A percentile compares a stretch with the other conserved stretches of the same genome.
These are phyloP conservation scores for Xenopus tropicalis DNA, from an alignment of 2,113 vertebrate species.

Conservation along the genomic window UCB_Xtro_10.0 CM004446.2:102246501-102247000, in stretches of 20 bases:
- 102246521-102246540: too few relatives aligned
- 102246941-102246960: slow-evolving; percentile 9
- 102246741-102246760: background rate
- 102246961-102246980: slow-evolving; percentile 35
- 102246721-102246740: too few relatives aligned
- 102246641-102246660: too few relatives aligned
- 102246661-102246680: too few relatives aligned
- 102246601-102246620: too few relatives aligned
- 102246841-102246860: background rate
- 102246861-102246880: slow-evolving; percentile 15
- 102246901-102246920: slow-evolving; percentile 16
- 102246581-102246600: too few relatives aligned
- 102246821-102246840: background rate
- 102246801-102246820: background rate
- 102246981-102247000: slow-evolving; percentile 45
- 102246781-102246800: background rate
- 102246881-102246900: background rate
- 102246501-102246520: too few relatives aligned
- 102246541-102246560: too few relatives aligned
- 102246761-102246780: background rate
- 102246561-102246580: too few relatives aligned
- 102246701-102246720: too few relatives aligned
- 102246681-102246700: too few relatives aligned
- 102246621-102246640: too few relatives aligned
- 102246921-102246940: slow-evolving; percentile 28